Evolutionary conservation across 2,888 invertebrate species (phyloP).

Genomic region (Tachystola acroxantha): DNA sequence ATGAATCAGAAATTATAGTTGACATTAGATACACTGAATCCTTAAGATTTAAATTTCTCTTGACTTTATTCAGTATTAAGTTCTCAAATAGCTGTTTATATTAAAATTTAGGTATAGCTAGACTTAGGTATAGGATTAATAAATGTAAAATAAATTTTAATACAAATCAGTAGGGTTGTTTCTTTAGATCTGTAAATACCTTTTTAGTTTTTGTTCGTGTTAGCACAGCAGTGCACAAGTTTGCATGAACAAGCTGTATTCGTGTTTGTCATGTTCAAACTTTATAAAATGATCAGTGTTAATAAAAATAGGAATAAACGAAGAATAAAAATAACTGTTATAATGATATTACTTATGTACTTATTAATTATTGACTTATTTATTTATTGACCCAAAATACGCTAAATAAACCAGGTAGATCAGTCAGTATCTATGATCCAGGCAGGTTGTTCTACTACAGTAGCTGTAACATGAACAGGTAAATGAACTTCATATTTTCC

Average conservation of each 20-base stretch:
- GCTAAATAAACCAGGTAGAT: too few relatives aligned
- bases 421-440: too few relatives aligned
- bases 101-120: conserved; percentile 49
- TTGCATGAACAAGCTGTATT: not conserved
- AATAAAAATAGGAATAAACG: too few relatives aligned
- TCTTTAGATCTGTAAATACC: conserved; percentile 70
- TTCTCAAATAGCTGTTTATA: conserved; percentile 67
- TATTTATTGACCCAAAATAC: too few relatives aligned
- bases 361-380: too few relatives aligned
- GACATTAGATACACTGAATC: conserved; percentile 36
- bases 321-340: too few relatives aligned
- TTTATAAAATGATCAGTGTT: too few relatives aligned
- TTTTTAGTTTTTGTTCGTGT: conserved; percentile 20
- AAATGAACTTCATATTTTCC: too few relatives aligned
- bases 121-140: conserved; percentile 58
- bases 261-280: too few relatives aligned
- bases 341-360: too few relatives aligned
- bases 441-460: too few relatives aligned
- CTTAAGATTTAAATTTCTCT: conserved; percentile 46
- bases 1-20: conserved; percentile 42
- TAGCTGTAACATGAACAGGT: too few relatives aligned
- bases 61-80: conserved; percentile 72
- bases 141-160: conserved; percentile 65
- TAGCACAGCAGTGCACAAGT: conserved; percentile 4
- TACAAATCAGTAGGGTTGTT: conserved; percentile 70